Evolutionary conservation across 2,113 vertebrate species (phyloP).

Genomic region (Theropithecus gelada): DNA sequence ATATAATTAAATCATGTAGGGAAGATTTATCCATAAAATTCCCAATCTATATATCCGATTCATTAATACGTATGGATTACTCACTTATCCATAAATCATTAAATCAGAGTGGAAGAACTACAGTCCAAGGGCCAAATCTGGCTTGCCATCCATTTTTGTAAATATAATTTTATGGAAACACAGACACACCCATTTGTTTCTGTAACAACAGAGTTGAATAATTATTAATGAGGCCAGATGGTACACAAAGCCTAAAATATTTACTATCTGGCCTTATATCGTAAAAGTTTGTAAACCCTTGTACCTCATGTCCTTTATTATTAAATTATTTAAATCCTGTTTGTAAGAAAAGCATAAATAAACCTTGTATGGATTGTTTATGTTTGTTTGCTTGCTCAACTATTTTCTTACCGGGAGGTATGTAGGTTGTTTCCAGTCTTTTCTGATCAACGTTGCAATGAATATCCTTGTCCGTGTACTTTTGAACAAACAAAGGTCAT

Average conservation of each 20-base stretch:
- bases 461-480: background rate
- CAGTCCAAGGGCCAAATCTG: background rate
- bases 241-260: background rate
- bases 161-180: background rate
- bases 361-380: background rate
- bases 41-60: background rate
- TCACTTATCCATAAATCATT: background rate
- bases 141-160: background rate
- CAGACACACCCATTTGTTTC: rapidly evolving
- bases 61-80: background rate
- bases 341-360: background rate
- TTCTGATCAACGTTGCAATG: background rate
- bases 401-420: background rate
- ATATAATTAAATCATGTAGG: background rate
- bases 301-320: background rate
- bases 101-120: background rate
- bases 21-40: background rate
- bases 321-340: background rate
- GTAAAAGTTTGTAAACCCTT: background rate
- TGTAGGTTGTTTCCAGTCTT: background rate
- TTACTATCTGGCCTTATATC: background rate
- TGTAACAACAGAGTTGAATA: background rate
- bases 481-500: background rate
- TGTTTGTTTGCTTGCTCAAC: background rate
- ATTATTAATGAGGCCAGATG: background rate